Base-by-base conservation (phyloP, 2,797 vertebrate species). In the Cyprinodon diabolis region DNA sequence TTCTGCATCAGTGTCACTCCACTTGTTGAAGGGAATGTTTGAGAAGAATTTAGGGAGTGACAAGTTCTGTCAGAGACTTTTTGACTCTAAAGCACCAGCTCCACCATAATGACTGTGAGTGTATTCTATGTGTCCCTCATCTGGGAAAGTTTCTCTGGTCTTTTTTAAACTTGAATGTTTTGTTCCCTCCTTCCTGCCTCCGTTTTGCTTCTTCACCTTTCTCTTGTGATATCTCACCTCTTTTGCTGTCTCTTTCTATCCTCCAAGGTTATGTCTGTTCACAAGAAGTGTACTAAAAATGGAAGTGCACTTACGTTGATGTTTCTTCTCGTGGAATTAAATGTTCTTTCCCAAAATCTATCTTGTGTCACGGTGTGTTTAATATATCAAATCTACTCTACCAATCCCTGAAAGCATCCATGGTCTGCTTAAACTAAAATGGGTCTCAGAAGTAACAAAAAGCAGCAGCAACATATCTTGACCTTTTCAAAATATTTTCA, bases 111-210 rank as follows among this genome's bases (percentile, higher is more conserved):
- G 84, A 83, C 77, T 71, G 69, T 17, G 65, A 81, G 83, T 78
- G 86, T 82, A 57, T 54, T 65, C 54, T 68, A 60, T 86, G 66
- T 88, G 74, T 87, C 73, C 81, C 77, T 52, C 63, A 72, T 80
- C 68, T 65, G 66, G 57, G 57, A 75, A 82, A 4, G 5, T 68
- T 66, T 74, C 69, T 78, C 78, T 88, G 85, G 86, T 65, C 65
- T 68, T 72, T 76, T 86, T 78, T 80, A 87, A 85, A 77, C 88
- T 83, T 78, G 1, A 89, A 91, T 35, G 69, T 80, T 89, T 79
- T 78, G 71, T 19, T 57, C 75, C 35, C 54, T 65, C 58, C 57
- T 70, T n/a, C 56, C 55, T 62, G 3, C 35, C 30, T 30, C 66
- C 21, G 49, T 69, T 47, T 52, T 7, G 43, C 56, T 66, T 43